Conservation (phyloP, 2,888 invertebrate species). For the Polyommatus iphigenia region DNA sequence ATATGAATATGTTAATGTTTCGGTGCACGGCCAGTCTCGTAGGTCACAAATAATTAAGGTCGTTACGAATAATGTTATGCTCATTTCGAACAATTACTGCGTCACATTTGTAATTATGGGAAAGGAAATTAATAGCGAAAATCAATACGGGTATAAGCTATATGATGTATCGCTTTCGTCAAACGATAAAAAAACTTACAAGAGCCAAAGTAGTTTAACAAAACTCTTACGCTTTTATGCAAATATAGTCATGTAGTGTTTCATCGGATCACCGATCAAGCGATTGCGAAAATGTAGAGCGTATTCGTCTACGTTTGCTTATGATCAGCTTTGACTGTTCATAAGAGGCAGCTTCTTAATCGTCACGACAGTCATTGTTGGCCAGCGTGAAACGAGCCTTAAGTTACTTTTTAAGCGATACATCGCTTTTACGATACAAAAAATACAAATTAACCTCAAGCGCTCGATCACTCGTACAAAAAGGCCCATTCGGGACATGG, state of each 20-base stretch:
- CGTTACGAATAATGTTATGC: constrained; percentile 35
- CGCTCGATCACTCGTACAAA: not conserved
- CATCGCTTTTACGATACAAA: not conserved
- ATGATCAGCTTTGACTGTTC: too few species aligned
- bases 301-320: too few species aligned
- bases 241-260: too few species aligned
- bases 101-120: constrained; percentile 53
- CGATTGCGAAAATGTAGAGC: too few species aligned
- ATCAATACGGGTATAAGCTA: not conserved
- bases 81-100: constrained; percentile 53
- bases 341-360: not conserved
- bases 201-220: too few species aligned
- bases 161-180: too few species aligned
- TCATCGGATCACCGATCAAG: too few species aligned
- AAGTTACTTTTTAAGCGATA: not conserved
- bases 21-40: constrained; percentile 41
- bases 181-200: not conserved
- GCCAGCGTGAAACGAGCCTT: not conserved
- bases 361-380: not conserved
- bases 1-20: constrained; percentile 50
- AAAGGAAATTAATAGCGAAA: not conserved
- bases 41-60: constrained; percentile 42
- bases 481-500: not conserved
- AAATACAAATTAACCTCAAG: not conserved
- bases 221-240: too few species aligned